A percentile compares a stretch with the other conserved stretches of the same genome.
phyloP scores from a whole-genome alignment of 2,113 vertebrate genomes.

The Australoheros scitulus region DNA sequence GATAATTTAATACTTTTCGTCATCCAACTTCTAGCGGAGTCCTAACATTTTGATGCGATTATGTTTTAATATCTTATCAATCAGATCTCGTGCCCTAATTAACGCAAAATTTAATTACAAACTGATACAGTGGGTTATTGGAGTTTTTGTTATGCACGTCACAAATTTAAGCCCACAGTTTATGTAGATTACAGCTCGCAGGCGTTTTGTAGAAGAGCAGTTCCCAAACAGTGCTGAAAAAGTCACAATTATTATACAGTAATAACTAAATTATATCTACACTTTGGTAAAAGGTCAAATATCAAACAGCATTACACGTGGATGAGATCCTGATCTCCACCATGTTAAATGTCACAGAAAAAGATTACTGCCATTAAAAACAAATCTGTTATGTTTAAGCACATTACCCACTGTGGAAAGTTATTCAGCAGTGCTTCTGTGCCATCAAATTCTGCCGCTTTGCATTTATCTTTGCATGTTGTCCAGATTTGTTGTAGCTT shows the following conservation, averaged over 20 bases:
- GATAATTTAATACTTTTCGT: neutral
- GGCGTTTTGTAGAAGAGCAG: neutral
- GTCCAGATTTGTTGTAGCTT: neutral
- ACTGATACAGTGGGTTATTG: neutral
- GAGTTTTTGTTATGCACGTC: neutral
- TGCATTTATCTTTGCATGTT: neutral
- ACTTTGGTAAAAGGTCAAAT: neutral
- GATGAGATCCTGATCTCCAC: neutral
- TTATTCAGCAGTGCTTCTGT: neutral
- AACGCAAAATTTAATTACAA: constrained; percentile 2
- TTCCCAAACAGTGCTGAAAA: neutral
- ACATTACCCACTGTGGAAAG: neutral
- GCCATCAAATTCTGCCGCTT: no score
- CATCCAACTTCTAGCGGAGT: neutral
- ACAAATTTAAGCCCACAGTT: neutral
- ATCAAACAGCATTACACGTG: neutral
- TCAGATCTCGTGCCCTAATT: neutral
- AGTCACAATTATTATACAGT: fast-evolving
- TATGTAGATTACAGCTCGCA: no score
- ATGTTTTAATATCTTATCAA: neutral
- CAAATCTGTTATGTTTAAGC: neutral
- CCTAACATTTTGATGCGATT: neutral
- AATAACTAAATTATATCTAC: neutral
- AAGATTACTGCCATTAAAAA: neutral
- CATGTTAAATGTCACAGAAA: neutral